Conservation (phyloP, 2,888 invertebrate species). For the Clepsis dumicolana region DNA sequence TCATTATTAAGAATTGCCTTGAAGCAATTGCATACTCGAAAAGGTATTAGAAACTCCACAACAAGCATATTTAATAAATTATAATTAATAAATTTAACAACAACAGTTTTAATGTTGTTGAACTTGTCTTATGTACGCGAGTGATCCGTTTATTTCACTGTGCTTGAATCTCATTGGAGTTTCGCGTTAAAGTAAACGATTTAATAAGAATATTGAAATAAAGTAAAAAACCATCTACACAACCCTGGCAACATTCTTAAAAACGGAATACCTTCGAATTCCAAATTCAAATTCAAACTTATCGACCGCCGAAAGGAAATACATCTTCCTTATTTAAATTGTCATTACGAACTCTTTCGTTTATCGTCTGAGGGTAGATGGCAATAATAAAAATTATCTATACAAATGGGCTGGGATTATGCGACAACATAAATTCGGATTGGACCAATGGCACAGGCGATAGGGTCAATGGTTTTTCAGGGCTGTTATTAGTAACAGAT, state of each 20-base stretch:
- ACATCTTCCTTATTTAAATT: constrained; percentile 86
- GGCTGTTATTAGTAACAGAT: constrained; percentile 63
- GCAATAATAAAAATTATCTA: constrained; percentile 87
- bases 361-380: constrained; percentile 82
- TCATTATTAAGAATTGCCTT: no score
- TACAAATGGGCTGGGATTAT: constrained; percentile 85
- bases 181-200: no score
- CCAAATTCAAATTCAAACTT: constrained; percentile 75
- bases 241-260: constrained; percentile 65
- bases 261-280: constrained; percentile 73
- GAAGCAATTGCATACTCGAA: no score
- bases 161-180: no score
- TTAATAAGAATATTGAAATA: not conserved
- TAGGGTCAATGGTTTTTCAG: constrained; percentile 82
- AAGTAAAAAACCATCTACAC: constrained; percentile 42
- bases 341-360: constrained; percentile 86
- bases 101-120: no score
- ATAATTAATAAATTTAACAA: no score
- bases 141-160: no score
- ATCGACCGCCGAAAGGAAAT: constrained; percentile 79
- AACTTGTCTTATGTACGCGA: no score
- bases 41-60: no score
- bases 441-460: constrained; percentile 82
- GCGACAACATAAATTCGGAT: constrained; percentile 85
- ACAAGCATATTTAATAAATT: no score